These are phyloP conservation scores for Drosophila testacea DNA, from an alignment of 2,888 invertebrate species.

Conservation along the genomic window DNA sequence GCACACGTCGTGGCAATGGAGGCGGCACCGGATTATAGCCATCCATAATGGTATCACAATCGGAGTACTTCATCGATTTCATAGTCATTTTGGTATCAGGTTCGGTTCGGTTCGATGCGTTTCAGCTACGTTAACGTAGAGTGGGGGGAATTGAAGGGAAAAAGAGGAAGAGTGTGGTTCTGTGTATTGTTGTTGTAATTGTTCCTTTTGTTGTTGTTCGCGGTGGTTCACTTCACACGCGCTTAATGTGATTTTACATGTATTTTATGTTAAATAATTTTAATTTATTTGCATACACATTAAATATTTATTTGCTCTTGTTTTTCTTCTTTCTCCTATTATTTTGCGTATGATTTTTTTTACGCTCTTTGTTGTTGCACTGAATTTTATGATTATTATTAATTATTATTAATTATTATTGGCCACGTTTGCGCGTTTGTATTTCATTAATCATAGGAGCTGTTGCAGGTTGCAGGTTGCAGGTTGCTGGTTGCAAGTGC, in stretches of 20 bases:
- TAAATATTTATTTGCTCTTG: constrained; percentile 25
- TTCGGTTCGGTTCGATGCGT: constrained; percentile 10
- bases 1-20: constrained; percentile 85
- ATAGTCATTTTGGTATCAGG: constrained; percentile 83
- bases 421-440: constrained; percentile 61
- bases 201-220: background rate
- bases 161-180: no score
- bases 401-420: constrained; percentile 69
- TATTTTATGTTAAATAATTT: constrained; percentile 38
- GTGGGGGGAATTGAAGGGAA: no score
- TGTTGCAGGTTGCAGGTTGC: constrained; percentile 14
- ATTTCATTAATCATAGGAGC: constrained; percentile 59
- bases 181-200: background rate
- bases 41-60: constrained; percentile 86
- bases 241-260: constrained; percentile 15
- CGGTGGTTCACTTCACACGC: constrained; percentile 23
- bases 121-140: background rate
- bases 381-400: constrained; percentile 42
- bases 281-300: constrained; percentile 46
- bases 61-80: constrained; percentile 86
- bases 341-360: constrained; percentile 22
- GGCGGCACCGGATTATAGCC: constrained; percentile 86
- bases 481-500: constrained; percentile 21
- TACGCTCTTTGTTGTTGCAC: constrained; percentile 9
- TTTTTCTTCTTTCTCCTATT: constrained; percentile 4